Conservation (phyloP, 1,140 invertebrate genomes). For the Arctopsyche grandis region DNA sequence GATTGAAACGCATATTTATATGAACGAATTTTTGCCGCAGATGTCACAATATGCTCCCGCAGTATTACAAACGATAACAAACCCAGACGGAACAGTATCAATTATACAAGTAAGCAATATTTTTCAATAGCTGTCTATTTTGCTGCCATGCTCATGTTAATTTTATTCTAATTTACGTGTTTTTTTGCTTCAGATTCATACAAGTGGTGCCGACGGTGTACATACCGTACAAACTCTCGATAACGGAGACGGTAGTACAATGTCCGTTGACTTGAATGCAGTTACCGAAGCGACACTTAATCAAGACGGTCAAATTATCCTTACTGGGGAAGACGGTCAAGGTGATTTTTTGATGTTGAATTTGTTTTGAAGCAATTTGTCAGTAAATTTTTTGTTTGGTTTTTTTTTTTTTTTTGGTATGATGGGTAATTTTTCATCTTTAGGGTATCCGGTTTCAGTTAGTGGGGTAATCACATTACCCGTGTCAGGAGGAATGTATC, state of each 20-base stretch:
- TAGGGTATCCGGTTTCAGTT: constrained; percentile 85
- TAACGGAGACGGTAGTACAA: constrained; percentile 74
- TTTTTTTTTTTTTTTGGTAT: constrained; percentile 21
- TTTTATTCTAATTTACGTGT: background rate
- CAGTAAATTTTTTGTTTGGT: constrained; percentile 53
- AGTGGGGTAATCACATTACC: constrained; percentile 96
- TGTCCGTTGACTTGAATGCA: constrained; percentile 87
- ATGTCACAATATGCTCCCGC: constrained; percentile 85
- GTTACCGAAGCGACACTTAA: constrained; percentile 87
- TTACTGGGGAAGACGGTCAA: constrained; percentile 93
- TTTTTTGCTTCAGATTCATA: constrained; percentile 72
- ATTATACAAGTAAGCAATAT: constrained; percentile 83
- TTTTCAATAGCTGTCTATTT: background rate
- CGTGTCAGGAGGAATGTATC: constrained; percentile 94
- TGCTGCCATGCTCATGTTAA: no score
- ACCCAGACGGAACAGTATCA: constrained; percentile 95
- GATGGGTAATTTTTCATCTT: constrained; percentile 52
- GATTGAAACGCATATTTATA: background rate
- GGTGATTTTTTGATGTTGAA: constrained; percentile 71
- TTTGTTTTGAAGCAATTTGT: constrained; percentile 56
- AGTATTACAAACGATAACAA: constrained; percentile 95
- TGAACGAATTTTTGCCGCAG: constrained; percentile 54
- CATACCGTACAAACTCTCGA: constrained; percentile 82
- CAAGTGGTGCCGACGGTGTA: constrained; percentile 76
- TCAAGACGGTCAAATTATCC: constrained; percentile 93